Conservation (phyloP, 2,113 vertebrate species). For the human (Homo sapiens) region GRCh38 chrX:100941001-100941500, state of each 20-base stretch:
- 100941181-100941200: neutral
- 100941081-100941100: conserved; percentile 2
- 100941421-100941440: too few species aligned
- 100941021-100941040: neutral
- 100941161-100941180: neutral
- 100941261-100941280: neutral
- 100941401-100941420: too few species aligned
- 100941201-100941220: neutral
- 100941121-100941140: conserved; percentile 9
- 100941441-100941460: too few species aligned
- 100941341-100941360: too few species aligned
- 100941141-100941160: conserved; percentile 39
- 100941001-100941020: conserved; percentile 11
- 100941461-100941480: too few species aligned
- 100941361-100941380: too few species aligned
- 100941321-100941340: too few species aligned
- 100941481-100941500: too few species aligned
- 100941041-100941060: conserved; percentile 3
- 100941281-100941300: too few species aligned
- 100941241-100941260: conserved; percentile 37
- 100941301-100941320: too few species aligned
- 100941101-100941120: conserved; percentile 17
- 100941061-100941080: neutral
- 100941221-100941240: conserved; percentile 45
- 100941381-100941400: too few species aligned